Percentiles rank a stretch among this genome's conserved stretches.
phyloP scores from a whole-genome alignment of 2,113 vertebrate species.

The Lophura nycthemera region DNA sequence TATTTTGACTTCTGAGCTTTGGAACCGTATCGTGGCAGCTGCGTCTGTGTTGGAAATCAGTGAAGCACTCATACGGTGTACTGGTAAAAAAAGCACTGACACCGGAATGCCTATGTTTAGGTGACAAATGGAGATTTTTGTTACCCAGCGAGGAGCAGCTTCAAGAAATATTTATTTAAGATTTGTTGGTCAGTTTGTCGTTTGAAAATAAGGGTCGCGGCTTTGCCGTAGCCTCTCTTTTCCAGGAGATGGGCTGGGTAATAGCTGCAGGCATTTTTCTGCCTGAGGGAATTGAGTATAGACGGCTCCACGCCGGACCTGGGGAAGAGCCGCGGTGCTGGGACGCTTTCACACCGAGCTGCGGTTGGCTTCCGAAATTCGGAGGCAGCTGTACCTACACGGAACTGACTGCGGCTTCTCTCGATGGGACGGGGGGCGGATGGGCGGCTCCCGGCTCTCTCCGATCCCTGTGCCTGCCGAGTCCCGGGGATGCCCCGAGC shows the following conservation, averaged over 20 bases:
- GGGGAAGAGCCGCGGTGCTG: rapidly evolving
- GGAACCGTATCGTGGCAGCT: neutral
- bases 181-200: neutral
- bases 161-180: neutral
- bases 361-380: neutral
- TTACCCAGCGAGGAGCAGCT: neutral
- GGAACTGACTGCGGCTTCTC: neutral
- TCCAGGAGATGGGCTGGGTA: neutral
- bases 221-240: neutral
- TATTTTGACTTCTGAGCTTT: neutral
- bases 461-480: too few relatives aligned
- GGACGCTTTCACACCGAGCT: neutral
- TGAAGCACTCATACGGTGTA: neutral
- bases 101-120: neutral
- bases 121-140: neutral
- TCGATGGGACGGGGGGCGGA: neutral
- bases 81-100: neutral
- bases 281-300: neutral
- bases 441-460: neutral
- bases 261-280: neutral
- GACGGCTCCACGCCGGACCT: neutral
- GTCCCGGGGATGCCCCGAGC: too few relatives aligned
- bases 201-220: neutral
- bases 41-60: neutral
- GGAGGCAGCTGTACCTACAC: neutral